phyloP scores from a whole-genome alignment of 2,113 vertebrate species.

The Silurus glanis region DNA sequence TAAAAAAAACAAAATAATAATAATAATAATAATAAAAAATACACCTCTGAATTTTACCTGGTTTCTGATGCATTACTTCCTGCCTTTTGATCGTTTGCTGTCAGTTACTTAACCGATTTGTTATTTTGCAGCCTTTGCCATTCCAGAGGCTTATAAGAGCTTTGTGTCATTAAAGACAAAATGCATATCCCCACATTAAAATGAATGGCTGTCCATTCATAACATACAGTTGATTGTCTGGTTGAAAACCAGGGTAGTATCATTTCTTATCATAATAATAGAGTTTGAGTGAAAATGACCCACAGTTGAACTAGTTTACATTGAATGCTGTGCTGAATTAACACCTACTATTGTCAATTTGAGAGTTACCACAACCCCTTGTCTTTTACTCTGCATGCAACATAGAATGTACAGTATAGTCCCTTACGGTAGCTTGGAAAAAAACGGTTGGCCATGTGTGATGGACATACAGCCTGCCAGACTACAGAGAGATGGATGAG shows the following conservation, averaged over 20 bases:
- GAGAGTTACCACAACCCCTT: not conserved
- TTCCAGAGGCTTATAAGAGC: not conserved
- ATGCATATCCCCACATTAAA: conserved; percentile 10
- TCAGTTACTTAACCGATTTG: not conserved
- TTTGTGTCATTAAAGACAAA: conserved; percentile 24
- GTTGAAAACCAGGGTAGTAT: not conserved
- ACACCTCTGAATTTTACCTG: not conserved
- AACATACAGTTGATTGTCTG: conserved; percentile 49
- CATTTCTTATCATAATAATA: not conserved
- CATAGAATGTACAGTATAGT: not conserved
- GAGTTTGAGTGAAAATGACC: not conserved
- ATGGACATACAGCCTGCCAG: conserved; percentile 22
- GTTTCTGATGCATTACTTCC: conserved; percentile 17
- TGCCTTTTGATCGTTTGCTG: conserved; percentile 2
- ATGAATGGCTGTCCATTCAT: conserved; percentile 23
- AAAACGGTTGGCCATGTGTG: not conserved
- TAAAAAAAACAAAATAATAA: not conserved
- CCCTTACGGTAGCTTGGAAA: not conserved
- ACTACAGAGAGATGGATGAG: conserved; percentile 35
- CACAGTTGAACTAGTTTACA: not conserved
- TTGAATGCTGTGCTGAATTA: not conserved
- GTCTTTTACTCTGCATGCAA: not conserved
- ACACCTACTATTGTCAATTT: not conserved
- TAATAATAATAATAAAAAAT: not conserved
- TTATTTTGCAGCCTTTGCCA: not conserved